Percentiles rank a stretch among this genome's conserved stretches.
Conservation (phyloP, 2,888 invertebrate genomes). For the Apotomis turbidana region DNA sequence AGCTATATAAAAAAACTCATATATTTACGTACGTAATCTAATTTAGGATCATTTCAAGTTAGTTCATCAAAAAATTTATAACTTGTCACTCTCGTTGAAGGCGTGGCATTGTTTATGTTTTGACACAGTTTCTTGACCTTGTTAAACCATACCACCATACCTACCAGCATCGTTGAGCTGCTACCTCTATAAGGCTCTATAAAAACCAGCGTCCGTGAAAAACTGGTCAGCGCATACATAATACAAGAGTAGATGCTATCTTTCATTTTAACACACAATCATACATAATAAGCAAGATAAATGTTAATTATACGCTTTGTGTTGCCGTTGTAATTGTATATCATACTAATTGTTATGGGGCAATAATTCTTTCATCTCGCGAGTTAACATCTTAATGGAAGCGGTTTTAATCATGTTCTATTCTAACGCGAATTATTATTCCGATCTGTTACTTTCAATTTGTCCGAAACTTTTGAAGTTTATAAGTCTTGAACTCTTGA, state of each 20-base stretch:
- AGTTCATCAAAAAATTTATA: constrained; percentile 7
- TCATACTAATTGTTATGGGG: constrained; percentile 25
- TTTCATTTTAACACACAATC: constrained; percentile 40
- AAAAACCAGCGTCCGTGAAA: constrained; percentile 6
- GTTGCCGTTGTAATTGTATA: constrained; percentile 24
- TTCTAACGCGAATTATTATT: background rate
- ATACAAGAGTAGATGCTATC: constrained; percentile 35
- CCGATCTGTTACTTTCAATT: background rate
- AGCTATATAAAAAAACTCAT: background rate
- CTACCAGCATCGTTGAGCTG: constrained; percentile 13
- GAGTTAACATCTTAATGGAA: background rate
- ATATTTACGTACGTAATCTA: constrained; percentile 1
- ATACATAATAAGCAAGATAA: constrained; percentile 39
- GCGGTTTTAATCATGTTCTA: constrained; percentile 4
- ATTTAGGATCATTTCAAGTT: constrained; percentile 6
- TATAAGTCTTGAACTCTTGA: no score
- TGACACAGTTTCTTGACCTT: constrained; percentile 44
- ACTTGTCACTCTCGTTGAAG: constrained; percentile 27
- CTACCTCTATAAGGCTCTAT: background rate
- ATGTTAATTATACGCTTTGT: constrained; percentile 36
- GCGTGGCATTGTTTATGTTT: constrained; percentile 39
- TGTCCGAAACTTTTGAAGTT: no score
- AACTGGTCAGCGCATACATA: constrained; percentile 19
- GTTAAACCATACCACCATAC: background rate
- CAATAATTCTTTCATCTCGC: constrained; percentile 22